Evolutionary conservation across 2,113 vertebrate genomes (phyloP).

Genomic region (Anseranas semipalmata): DNA sequence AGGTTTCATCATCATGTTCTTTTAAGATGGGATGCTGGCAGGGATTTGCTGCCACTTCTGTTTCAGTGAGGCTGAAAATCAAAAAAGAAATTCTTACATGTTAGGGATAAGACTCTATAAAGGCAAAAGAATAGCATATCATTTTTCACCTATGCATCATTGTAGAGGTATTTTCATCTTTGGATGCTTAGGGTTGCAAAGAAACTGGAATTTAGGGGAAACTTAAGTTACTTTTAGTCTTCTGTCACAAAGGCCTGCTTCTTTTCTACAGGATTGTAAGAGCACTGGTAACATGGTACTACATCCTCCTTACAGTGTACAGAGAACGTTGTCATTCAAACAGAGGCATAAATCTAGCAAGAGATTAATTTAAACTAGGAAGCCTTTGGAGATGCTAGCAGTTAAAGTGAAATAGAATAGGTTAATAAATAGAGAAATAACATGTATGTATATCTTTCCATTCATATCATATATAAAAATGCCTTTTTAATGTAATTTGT

Average conservation of each 20-base stretch:
- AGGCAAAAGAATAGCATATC: background rate
- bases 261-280: background rate
- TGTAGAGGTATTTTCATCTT: background rate
- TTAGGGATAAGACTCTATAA: background rate
- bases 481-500: background rate
- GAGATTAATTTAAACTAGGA: background rate
- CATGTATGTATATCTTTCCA: background rate
- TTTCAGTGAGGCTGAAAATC: background rate
- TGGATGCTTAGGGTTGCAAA: background rate
- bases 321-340: background rate
- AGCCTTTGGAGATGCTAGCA: background rate
- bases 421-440: background rate
- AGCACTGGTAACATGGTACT: background rate
- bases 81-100: background rate
- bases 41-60: background rate
- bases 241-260: background rate
- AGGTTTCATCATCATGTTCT: background rate
- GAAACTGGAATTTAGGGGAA: background rate
- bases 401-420: background rate
- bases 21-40: background rate
- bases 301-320: background rate
- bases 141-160: rapidly evolving
- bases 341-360: background rate
- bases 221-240: background rate
- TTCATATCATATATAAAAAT: background rate